phyloP scores from a whole-genome alignment of 2,888 invertebrate species.

The Galeruca laticollis region DNA sequence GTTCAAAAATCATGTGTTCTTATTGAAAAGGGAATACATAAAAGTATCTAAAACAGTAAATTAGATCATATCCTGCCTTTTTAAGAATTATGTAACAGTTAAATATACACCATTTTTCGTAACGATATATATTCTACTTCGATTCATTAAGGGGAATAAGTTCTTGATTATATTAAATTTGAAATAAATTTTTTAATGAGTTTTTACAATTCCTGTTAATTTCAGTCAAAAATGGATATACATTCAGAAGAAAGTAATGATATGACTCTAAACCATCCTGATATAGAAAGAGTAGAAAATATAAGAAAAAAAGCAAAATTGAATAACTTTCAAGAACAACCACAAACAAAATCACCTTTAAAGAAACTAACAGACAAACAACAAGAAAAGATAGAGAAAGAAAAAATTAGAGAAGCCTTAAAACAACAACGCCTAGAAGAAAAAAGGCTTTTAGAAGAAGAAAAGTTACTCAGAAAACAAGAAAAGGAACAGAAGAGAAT shows the following conservation, averaged over 20 bases:
- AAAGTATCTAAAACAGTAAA: no score
- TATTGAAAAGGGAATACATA: no score
- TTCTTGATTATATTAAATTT: no score
- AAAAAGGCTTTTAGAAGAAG: conserved; percentile 10
- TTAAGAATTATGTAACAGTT: no score
- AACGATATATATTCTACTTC: neutral
- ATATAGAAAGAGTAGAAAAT: conserved; percentile 26
- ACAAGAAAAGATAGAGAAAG: neutral
- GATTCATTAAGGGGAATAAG: neutral
- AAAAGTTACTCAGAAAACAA: neutral
- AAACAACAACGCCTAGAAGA: conserved; percentile 8
- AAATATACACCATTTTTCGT: neutral
- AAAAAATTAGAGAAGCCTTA: conserved; percentile 2
- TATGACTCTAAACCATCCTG: conserved; percentile 27
- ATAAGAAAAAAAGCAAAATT: conserved; percentile 3
- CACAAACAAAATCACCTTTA: neutral
- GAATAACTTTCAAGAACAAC: no score
- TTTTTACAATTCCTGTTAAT: neutral
- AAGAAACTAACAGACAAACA: neutral
- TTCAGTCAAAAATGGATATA: neutral
- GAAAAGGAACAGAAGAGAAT: conserved; percentile 9
- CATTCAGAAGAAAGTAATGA: conserved; percentile 29
- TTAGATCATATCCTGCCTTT: no score
- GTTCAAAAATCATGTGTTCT: no score
- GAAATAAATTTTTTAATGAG: no score